Conservation (phyloP, 2,797 vertebrate genomes). For the Rousettus madagascariensis region DNA sequence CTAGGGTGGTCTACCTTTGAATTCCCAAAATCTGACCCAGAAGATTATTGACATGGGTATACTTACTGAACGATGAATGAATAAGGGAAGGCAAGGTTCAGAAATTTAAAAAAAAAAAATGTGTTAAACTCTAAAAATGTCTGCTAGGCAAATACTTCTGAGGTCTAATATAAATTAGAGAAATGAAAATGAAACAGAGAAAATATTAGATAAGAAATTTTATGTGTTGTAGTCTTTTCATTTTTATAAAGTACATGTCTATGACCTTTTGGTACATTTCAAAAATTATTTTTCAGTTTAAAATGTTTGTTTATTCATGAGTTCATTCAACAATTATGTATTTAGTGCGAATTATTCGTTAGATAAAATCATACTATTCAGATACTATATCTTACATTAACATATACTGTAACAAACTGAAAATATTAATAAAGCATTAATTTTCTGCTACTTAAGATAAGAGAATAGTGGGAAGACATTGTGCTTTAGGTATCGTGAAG, state of each 20-base stretch:
- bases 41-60: background rate
- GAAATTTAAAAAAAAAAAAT: background rate
- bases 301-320: background rate
- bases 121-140: background rate
- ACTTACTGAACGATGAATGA: background rate
- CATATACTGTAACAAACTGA: background rate
- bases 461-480: background rate
- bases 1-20: background rate
- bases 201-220: background rate
- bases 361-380: background rate
- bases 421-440: background rate
- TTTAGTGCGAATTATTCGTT: background rate
- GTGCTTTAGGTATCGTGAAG: background rate
- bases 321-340: conserved; percentile 8
- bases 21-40: background rate
- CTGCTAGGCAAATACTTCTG: background rate
- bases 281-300: conserved; percentile 7
- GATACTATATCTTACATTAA: background rate
- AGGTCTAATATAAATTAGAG: background rate
- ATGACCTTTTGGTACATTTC: background rate
- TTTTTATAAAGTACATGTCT: background rate
- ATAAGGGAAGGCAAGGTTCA: background rate
- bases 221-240: background rate
- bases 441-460: background rate
- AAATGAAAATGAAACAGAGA: background rate